phyloP scores from a whole-genome alignment of 2,113 vertebrate species.

The Eidolon helvum region DNA sequence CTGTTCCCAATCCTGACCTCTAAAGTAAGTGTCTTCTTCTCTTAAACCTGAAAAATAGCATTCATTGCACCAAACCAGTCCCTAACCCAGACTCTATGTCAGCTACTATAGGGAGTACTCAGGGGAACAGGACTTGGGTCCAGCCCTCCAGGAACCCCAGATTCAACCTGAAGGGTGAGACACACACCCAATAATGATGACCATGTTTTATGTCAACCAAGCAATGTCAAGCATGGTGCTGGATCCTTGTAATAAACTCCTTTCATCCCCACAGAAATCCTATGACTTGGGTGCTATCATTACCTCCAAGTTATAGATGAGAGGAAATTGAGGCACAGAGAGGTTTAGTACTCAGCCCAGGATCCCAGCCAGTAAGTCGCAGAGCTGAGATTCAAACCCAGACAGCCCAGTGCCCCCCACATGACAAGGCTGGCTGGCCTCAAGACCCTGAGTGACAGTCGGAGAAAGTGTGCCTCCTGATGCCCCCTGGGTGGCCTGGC shows the following conservation, averaged over 20 bases:
- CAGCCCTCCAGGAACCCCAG: background rate
- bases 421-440: background rate
- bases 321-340: background rate
- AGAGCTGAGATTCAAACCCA: background rate
- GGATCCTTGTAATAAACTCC: background rate
- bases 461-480: background rate
- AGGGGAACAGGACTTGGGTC: background rate
- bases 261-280: background rate
- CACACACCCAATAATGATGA: too few relatives aligned
- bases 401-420: background rate
- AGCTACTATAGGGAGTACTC: too few relatives aligned
- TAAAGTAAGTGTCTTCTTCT: background rate
- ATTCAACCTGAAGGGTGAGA: background rate
- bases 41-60: background rate
- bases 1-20: too few relatives aligned
- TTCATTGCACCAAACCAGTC: background rate
- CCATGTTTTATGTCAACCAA: rapidly evolving
- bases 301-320: background rate
- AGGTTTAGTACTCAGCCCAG: background rate
- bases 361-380: background rate
- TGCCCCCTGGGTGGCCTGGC: background rate
- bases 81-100: background rate
- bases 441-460: background rate
- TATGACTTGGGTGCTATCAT: background rate
- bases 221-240: rapidly evolving